Evolutionary conservation across 2,113 vertebrate species (phyloP).

Genomic region (Periophthalmodon schlosseri): DNA sequence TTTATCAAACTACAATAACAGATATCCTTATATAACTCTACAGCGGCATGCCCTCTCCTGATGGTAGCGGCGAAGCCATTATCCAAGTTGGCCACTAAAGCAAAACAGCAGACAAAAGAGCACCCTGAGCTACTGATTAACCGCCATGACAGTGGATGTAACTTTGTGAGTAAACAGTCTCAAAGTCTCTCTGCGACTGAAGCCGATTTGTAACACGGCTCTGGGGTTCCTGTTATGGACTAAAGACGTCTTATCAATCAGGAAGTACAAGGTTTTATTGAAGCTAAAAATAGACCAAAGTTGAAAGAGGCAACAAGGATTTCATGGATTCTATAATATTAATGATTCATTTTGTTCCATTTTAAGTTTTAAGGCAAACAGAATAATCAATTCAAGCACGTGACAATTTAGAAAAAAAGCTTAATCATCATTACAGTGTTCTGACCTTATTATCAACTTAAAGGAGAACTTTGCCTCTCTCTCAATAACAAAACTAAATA

Average conservation of each 20-base stretch:
- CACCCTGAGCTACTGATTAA: conserved; percentile 52
- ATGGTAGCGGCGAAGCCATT: conserved; percentile 10
- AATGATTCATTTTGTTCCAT: too few relatives aligned
- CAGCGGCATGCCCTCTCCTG: conserved; percentile 31
- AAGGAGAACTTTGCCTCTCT: not conserved
- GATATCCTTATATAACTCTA: conserved; percentile 32
- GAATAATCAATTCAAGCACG: too few relatives aligned
- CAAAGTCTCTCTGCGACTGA: conserved; percentile 30
- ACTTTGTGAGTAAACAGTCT: conserved; percentile 7
- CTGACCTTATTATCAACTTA: not conserved
- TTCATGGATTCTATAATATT: not conserved
- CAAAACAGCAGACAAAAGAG: conserved; percentile 14
- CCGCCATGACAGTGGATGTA: not conserved
- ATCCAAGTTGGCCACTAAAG: conserved; percentile 23
- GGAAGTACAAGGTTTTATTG: conserved; percentile 26
- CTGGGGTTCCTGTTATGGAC: not conserved
- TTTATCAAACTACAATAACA: not conserved
- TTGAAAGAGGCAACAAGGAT: conserved; percentile 1
- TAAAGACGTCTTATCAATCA: not conserved
- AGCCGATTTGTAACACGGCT: not conserved
- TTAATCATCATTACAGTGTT: too few relatives aligned
- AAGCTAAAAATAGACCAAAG: conserved; percentile 31
- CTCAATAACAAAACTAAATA: not conserved
- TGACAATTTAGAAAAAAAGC: too few relatives aligned
- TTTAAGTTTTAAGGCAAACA: too few relatives aligned